Evolutionary conservation across 1,140 invertebrate genomes (phyloP).

Genomic region (Drosophila dunni): DNA sequence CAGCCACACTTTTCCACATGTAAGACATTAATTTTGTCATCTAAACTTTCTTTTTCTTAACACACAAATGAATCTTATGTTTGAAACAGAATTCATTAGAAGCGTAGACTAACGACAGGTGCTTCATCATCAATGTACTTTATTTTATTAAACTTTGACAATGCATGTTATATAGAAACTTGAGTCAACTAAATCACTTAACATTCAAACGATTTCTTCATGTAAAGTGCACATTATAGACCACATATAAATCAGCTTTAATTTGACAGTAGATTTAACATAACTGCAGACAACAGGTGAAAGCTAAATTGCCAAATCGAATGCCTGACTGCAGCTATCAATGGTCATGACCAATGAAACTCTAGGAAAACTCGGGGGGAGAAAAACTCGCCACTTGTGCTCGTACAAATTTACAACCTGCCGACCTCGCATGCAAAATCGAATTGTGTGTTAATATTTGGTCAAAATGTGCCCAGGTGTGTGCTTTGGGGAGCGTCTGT

Average conservation of each 20-base stretch:
- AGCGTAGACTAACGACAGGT: too few relatives aligned
- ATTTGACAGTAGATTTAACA: constrained; percentile 79
- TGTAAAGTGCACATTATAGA: constrained; percentile 62
- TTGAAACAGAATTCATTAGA: too few relatives aligned
- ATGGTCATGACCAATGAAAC: constrained; percentile 28
- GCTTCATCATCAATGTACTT: too few relatives aligned
- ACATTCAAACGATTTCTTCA: constrained; percentile 8
- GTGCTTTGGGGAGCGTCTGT: constrained; percentile 16
- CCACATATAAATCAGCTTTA: constrained; percentile 78
- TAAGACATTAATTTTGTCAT: constrained; percentile 39
- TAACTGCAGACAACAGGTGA: constrained; percentile 76
- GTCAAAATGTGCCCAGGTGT: constrained; percentile 30
- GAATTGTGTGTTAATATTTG: constrained; percentile 82
- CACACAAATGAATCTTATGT: too few relatives aligned
- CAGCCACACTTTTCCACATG: constrained; percentile 20
- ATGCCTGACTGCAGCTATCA: constrained; percentile 54
- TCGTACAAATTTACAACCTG: constrained; percentile 71
- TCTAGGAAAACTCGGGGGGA: too few relatives aligned
- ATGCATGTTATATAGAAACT: neutral
- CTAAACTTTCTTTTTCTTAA: neutral
- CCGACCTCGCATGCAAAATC: constrained; percentile 70
- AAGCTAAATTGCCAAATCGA: constrained; percentile 59
- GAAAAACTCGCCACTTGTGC: constrained; percentile 70
- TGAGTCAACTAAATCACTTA: neutral
- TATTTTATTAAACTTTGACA: too few relatives aligned